A percentile compares a stretch with the other conserved stretches of the same genome.
Conservation (phyloP, 2,113 vertebrate species). For the Morphnarchus princeps region DNA sequence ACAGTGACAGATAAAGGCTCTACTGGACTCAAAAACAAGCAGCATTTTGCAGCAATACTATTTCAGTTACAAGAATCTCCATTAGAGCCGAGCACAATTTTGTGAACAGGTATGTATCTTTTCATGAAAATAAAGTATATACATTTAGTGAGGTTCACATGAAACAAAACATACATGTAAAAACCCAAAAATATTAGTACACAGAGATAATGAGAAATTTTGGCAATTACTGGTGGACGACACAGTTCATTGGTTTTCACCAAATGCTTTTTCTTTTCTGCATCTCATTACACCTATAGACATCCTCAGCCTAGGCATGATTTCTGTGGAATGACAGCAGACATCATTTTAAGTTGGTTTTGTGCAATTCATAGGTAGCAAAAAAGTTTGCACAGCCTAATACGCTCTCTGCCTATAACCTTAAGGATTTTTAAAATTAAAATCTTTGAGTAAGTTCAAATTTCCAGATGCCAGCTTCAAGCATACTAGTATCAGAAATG, state of each 20-base stretch:
- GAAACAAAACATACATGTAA: not conserved
- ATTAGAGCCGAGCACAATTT: not conserved
- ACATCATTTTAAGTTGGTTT: not conserved
- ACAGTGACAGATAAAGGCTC: not conserved
- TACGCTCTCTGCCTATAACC: not conserved
- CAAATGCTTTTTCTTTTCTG: not conserved
- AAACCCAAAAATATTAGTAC: not conserved
- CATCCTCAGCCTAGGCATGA: not conserved
- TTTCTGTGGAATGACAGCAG: not conserved
- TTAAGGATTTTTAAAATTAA: not conserved
- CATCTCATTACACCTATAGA: not conserved
- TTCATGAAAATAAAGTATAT: not conserved
- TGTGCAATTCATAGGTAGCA: not conserved
- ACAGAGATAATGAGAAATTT: not conserved
- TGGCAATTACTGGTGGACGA: not conserved
- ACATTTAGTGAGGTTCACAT: not conserved
- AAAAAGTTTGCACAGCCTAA: not conserved
- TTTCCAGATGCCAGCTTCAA: not conserved
- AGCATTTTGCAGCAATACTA: not conserved
- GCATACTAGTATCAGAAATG: not conserved
- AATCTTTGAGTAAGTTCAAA: not conserved
- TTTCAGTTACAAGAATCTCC: not conserved
- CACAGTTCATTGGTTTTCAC: not conserved
- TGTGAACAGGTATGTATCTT: not conserved
- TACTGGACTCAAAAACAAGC: not conserved